Base-by-base conservation (phyloP, 1,140 invertebrate genomes). In the Drosophila sturtevanti region DNA sequence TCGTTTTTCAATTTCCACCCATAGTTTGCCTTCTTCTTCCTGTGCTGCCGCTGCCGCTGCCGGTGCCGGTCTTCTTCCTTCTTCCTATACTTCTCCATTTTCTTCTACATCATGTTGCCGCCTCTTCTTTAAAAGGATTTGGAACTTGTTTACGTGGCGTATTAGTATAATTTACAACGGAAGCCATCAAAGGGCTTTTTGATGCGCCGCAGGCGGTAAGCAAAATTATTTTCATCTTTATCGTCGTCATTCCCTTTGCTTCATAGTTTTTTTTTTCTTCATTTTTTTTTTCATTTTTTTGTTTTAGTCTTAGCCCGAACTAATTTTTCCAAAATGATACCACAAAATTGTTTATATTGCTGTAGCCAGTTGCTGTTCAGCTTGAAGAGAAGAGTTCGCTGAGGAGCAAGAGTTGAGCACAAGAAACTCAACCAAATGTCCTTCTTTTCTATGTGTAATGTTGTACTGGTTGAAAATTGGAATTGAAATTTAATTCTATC, bases 131-230 rank as follows among this genome's bases (percentile, higher is more conserved):
- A 82, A 89, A 48, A 79, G 84, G 80, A 89, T 87, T 89, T 85
- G 85, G 68, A 70, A 73, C 63, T 84, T 87, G 84, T 87, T 87
- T 89, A 87, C 79, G 84, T 89, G 84, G 77, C 80, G 79, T 82
- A 86, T 86, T 86, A 86, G 71, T 82, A 72, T 82, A 79, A 87
- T 87, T 87, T 87, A 68, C 63, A 86, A 67, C 82, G 84, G 75
- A 86, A 86, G 79, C 82, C 82, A 86, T 87, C 82, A 86, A 86
- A 86, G 84, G 79, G 41, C 41, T 48, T 63, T 86, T 68, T 72
- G 75, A 81, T 58, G 71, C 63, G 81, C 81, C 79, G 64, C 82
- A 87, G 81, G 82, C 81, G 55, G 37, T 65, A 63, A 48, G 63
- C 48, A 62, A 82, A 86, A 82, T 82, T 70, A 79, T 86, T 79